These are phyloP conservation scores for Ptychadena robeensis DNA, from an alignment of 2,797 vertebrate genomes.

Conservation along the genomic window DNA sequence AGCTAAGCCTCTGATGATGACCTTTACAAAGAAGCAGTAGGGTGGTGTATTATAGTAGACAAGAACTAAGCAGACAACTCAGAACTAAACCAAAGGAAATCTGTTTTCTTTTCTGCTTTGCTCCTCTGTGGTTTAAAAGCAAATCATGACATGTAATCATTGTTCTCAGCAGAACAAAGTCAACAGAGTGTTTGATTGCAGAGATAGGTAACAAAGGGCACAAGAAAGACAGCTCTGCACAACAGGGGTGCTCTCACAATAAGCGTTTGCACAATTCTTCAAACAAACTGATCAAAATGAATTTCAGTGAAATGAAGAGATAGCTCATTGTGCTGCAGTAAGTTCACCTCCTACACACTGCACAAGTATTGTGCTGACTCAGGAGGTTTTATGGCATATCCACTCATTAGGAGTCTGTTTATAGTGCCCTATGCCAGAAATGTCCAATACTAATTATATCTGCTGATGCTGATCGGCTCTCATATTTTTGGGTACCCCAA, in stretches of 20 bases:
- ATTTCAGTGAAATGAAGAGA: not conserved
- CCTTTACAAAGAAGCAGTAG: not conserved
- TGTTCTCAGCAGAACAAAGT: constrained; percentile 15
- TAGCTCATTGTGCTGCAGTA: not conserved
- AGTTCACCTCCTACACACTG: not conserved
- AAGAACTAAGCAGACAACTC: not conserved
- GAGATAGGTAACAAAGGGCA: constrained; percentile 10
- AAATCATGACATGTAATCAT: constrained; percentile 3
- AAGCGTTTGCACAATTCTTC: constrained; percentile 6
- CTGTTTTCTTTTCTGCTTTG: constrained; percentile 1
- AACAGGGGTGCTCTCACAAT: constrained; percentile 2
- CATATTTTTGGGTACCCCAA: no score
- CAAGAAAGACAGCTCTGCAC: constrained; percentile 5
- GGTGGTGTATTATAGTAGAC: not conserved
- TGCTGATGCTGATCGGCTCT: no score
- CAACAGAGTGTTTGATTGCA: constrained; percentile 2
- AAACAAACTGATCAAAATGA: constrained; percentile 23
- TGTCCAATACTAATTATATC: no score
- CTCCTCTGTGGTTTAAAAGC: not conserved
- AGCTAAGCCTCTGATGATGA: no score
- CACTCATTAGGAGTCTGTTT: not conserved
- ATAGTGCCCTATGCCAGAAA: not conserved
- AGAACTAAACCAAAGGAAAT: not conserved
- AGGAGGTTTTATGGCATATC: not conserved
- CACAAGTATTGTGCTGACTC: not conserved